Conservation (phyloP, 2,797 vertebrate species). For the Martes flavigula region DNA sequence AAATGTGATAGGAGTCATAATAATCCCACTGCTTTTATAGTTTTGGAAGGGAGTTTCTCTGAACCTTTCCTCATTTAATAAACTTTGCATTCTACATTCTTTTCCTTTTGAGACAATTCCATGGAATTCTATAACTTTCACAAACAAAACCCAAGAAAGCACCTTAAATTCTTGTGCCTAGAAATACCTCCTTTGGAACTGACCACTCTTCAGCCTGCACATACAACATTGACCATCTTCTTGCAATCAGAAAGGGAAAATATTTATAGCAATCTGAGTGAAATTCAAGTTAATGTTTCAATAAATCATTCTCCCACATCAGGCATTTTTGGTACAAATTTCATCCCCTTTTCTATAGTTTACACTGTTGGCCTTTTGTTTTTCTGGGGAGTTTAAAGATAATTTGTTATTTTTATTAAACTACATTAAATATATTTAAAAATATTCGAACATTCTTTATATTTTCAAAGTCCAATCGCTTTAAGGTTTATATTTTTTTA, state of each 20-base stretch:
- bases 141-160: not conserved
- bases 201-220: not conserved
- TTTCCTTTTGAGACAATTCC: not conserved
- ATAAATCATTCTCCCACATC: not conserved
- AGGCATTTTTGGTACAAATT: not conserved
- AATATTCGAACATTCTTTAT: not conserved
- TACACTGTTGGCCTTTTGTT: not conserved
- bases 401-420: slow-evolving; percentile 10
- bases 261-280: not conserved
- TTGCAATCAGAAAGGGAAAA: not conserved
- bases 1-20: not conserved
- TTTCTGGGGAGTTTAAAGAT: not conserved
- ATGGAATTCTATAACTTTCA: not conserved
- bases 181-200: not conserved
- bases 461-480: not conserved
- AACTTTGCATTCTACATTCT: not conserved
- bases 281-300: not conserved
- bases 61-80: not conserved
- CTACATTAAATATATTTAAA: not conserved
- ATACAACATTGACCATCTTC: not conserved
- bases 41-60: not conserved
- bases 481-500: not conserved
- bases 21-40: not conserved
- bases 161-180: not conserved
- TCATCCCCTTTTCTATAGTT: not conserved